Base-by-base conservation (phyloP, 2,888 invertebrate species). In the Drosophila borealis region DNA sequence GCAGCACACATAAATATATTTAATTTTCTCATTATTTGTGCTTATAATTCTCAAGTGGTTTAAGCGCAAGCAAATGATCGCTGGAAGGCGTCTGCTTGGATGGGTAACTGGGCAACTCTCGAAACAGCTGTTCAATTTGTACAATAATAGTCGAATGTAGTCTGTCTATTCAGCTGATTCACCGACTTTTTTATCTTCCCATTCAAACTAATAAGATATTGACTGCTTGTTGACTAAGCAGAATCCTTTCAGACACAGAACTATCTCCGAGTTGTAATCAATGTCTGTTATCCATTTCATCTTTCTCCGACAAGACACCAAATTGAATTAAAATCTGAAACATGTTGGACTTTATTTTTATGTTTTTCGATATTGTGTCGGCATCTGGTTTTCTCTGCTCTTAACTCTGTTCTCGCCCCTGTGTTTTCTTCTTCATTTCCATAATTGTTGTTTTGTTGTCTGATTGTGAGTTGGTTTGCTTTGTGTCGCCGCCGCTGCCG, bases 321-420 rank as follows among this genome's bases (percentile, higher is more conserved):
- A 83, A 87, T 84, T 81, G 73, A 83, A 84, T 84, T 84, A 87
- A 87, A 84, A 84, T 87, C 72, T 73, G 73, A 68, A 74, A 72
- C 49, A 72, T 66, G 54, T 53, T 81, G 48, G 54, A 53, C 49
- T 67, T 78, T 69, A 49, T 42, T 63, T 63, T 75, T 11, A 11
- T 29, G 64, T 51, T 42, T 69, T 69, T 82, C 54, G 68, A 36
- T n/a, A 29, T 42, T 49, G 42, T 46, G 68, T 45, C 74, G 66
- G 81, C 84, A 75, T 75, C 79, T 80, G 50, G 21, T 37, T 56
- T 62, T 37, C 59, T 49, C 29, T 13, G 19, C 41, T 54, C 41
- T 54, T 34, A 39, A 9, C 33, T 29, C 53, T 29, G 60, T 21
- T 36, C 21, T 63, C 45, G 29, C 44, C 39, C 53, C 17, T 41